phyloP scores from a whole-genome alignment of 2,113 vertebrate genomes.

The Podarcis muralis region DNA sequence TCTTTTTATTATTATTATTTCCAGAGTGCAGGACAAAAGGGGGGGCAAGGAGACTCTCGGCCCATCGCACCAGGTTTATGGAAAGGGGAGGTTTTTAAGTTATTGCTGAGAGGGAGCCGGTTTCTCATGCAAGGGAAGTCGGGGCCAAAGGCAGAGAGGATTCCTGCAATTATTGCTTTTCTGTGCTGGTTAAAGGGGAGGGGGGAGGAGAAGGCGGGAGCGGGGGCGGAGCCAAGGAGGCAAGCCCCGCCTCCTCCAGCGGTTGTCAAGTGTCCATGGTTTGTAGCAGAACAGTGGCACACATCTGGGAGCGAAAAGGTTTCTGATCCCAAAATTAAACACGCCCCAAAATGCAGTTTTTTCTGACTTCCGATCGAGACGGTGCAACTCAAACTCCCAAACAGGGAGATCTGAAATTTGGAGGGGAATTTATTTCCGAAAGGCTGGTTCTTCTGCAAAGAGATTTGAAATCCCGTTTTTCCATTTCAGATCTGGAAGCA shows the following conservation, averaged over 20 bases:
- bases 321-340: not conserved
- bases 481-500: not conserved
- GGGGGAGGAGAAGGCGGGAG: not conserved
- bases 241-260: not conserved
- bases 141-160: not conserved
- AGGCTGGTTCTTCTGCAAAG: not conserved
- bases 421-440: not conserved
- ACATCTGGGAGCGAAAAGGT: not conserved
- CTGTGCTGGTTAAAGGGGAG: not conserved
- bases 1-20: constrained; percentile 5
- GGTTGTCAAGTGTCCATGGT: too few species aligned
- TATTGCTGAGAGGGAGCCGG: not conserved
- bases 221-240: not conserved
- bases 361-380: not conserved
- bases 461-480: not conserved
- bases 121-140: constrained; percentile 3
- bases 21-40: not conserved
- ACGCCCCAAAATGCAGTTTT: not conserved
- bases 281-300: not conserved
- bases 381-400: not conserved
- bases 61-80: not conserved
- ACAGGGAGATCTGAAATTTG: not conserved
- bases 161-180: not conserved
- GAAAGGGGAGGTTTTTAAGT: not conserved
- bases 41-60: not conserved